Percentiles rank a stretch among this genome's conserved stretches.
These are phyloP conservation scores for Hirundo rustica DNA, from an alignment of 2,797 vertebrate species.

Conservation along the genomic window DNA sequence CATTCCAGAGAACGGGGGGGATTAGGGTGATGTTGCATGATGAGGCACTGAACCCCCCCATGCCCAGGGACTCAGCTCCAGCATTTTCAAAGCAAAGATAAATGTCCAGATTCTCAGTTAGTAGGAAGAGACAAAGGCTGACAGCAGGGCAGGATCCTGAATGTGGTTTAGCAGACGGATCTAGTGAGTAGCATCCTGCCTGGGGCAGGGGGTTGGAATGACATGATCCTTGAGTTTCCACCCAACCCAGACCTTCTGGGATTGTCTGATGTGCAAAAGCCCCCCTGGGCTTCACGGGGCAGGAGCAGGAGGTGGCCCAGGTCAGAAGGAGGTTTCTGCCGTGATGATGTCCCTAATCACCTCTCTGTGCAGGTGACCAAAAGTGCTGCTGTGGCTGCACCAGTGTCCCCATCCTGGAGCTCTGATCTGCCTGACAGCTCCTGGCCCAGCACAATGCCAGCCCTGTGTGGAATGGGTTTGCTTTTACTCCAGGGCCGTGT, in stretches of 20 bases:
- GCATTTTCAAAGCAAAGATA: not conserved
- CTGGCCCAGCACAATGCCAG: not conserved
- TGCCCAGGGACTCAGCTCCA: not conserved
- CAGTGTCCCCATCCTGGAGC: not conserved
- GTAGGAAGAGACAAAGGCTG: rapidly evolving
- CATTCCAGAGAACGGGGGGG: not conserved
- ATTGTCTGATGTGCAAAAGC: not conserved
- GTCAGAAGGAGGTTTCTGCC: not conserved
- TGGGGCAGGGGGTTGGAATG: not conserved
- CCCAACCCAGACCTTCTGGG: not conserved
- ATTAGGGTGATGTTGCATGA: not conserved
- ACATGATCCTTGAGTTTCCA: not conserved
- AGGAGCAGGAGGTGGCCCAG: not conserved
- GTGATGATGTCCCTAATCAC: not conserved
- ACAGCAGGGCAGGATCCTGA: not conserved
- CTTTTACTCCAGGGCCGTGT: not conserved
- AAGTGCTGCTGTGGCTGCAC: rapidly evolving
- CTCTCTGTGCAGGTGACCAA: not conserved
- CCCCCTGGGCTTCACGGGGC: rapidly evolving
- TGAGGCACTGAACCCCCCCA: not conserved
- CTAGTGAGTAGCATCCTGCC: not conserved
- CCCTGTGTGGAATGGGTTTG: not conserved
- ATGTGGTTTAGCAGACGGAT: not conserved
- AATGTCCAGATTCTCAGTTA: not conserved
- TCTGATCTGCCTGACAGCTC: not conserved